Evolutionary conservation across 2,797 vertebrate genomes (phyloP), one percentile per base, ranked within the genome.

Genomic region (Hozukius guyotensis): DNA sequence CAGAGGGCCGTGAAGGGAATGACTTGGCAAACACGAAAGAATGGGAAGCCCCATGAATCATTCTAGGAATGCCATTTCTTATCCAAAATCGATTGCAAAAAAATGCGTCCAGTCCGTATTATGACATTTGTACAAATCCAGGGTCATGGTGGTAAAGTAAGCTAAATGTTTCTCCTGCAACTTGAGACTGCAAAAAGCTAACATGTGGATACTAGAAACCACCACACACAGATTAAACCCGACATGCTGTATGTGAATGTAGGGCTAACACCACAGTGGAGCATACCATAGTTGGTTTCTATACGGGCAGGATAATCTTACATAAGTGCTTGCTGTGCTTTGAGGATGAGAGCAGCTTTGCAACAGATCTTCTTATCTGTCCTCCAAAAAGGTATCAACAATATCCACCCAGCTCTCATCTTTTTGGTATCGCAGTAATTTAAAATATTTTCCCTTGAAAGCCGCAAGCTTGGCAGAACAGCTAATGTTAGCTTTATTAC

Each of bases 21-120:
- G 75, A 85, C 75, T 78, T 84, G 73, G 84, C 86, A 61, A 78
- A 79, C 25, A 42, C 27, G 8, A 82, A 87, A 84, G 76, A 88
- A 88, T 78, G 86, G 82, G 82, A 88, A 89, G 82, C 74, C 77
- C 84, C 12, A 29, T 83, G 84, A 90, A 87, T 88, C 80, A 88
- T 84, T 68, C n/a, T 2, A 75, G 78, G 73, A 89, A 89, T 88
- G 80, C 32, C 25, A 32, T 77, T 82, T 81, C 32, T 76, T 31
- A 66, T 81, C 77, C 84, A 88, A 82, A 82, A 75, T 77, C 24
- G 10, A 79, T 27, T 49, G 25, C 22, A 27, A 73, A 74, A 75
- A 82, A 82, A 78, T 36, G 18, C 52, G 70, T 57, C 53, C 60
- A 64, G 72, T 32, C 68, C 59, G 57, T 53, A 67, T 18, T 78